phyloP scores from a whole-genome alignment of 2,888 invertebrate species.

The Epirrhoe alternata region DNA sequence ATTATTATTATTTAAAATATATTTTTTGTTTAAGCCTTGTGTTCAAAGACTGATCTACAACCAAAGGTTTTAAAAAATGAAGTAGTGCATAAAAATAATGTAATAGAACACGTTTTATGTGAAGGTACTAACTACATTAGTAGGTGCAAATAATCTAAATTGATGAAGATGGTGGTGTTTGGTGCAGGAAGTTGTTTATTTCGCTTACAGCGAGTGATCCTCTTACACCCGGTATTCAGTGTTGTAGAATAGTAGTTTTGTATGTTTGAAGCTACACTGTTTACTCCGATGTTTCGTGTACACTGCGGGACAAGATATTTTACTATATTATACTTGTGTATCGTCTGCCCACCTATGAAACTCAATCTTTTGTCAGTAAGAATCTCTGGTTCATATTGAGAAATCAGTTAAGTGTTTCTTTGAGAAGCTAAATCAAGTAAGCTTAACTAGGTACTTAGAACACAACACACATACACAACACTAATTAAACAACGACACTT shows the following conservation, averaged over 20 bases:
- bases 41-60: too few relatives aligned
- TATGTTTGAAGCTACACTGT: conserved; percentile 27
- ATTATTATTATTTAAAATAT: too few relatives aligned
- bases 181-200: too few relatives aligned
- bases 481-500: not conserved
- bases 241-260: conserved; percentile 12
- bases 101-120: too few relatives aligned
- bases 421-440: not conserved
- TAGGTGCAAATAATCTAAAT: too few relatives aligned
- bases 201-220: not conserved
- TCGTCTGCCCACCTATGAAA: not conserved
- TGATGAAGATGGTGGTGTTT: too few relatives aligned
- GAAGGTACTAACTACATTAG: too few relatives aligned
- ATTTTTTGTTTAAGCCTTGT: too few relatives aligned
- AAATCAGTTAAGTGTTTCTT: not conserved
- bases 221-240: not conserved
- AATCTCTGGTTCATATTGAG: too few relatives aligned
- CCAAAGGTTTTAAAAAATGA: too few relatives aligned
- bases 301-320: conserved; percentile 13
- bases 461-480: not conserved
- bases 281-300: conserved; percentile 17
- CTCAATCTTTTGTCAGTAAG: too few relatives aligned
- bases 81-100: too few relatives aligned
- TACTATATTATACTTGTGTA: not conserved
- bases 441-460: not conserved